phyloP scores from a whole-genome alignment of 2,797 vertebrate species.

The Sarcophilus harrisii region DNA sequence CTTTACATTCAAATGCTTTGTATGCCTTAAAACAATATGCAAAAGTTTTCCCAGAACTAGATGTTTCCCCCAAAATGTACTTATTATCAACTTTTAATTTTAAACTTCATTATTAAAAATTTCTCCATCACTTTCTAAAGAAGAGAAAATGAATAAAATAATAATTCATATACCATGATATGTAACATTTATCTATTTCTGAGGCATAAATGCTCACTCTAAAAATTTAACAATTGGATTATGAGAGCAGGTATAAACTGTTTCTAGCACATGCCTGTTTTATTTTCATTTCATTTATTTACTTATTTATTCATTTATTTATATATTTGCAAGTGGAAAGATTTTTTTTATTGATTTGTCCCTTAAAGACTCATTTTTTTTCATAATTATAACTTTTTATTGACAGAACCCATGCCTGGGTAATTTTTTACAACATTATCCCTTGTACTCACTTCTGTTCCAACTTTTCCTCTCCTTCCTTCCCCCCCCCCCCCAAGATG shows the following conservation, averaged over 20 bases:
- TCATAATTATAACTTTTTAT: no score
- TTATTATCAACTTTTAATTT: neutral
- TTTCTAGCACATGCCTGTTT: neutral
- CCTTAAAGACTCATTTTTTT: neutral
- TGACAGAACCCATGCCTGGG: no score
- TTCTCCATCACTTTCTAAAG: neutral
- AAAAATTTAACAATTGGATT: neutral
- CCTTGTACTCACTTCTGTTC: no score
- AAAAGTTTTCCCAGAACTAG: neutral
- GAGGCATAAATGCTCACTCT: neutral
- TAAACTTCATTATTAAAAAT: neutral
- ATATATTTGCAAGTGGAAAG: neutral
- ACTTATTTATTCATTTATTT: neutral
- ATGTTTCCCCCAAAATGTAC: neutral
- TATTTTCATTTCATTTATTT: neutral
- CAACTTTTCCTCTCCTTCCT: no score
- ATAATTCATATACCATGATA: neutral
- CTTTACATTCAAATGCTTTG: neutral
- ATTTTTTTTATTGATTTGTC: neutral
- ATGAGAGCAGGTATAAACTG: neutral
- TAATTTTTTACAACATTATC: no score
- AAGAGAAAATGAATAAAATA: conserved; percentile 85
- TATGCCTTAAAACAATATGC: neutral
- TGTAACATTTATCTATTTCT: neutral
- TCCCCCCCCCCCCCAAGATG: no score